Base-by-base conservation (phyloP, 2,888 invertebrate genomes). In the Gerris lacustris region DNA sequence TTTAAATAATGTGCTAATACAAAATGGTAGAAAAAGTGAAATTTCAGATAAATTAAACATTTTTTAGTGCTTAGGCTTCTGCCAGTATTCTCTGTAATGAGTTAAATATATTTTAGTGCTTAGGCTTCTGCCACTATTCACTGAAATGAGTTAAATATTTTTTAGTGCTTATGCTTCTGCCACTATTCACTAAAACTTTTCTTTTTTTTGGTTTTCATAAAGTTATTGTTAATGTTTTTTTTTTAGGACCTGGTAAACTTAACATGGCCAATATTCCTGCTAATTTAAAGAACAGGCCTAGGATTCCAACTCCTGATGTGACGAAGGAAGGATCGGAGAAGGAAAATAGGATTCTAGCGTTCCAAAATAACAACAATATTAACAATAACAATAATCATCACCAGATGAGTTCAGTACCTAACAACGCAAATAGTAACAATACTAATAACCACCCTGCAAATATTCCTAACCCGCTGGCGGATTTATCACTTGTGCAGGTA, bases 291-390 rank as follows among this genome's bases (percentile, higher is more conserved):
- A 89, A 89, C 78, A 85, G 93, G 70, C 93, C 93, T n/a, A 85
- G 93, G 69, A 92, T 94, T 76, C 93, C 93, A 63, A 93, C 93
- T 6, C 93, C 93, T 0, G 93, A 93, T 79, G 91, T 91, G 6
- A 88, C 90, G 47, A 92, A 91, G 80, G 92, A 92, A 80, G 86
- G 87, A 43, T 83, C 86, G 72, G 89, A 90, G 76, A 85, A 88
- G 70, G 90, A 90, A 77, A 86, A 86, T 78, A 84, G 87, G 70
- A 80, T 89, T 66, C 84, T 86, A 73, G 78, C 77, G 73, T 82
- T 78, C 70, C 80, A 78, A 70, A 79, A 78, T 15, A 81, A 81
- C 74, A 79, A 81, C 6, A 81, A 81, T 6, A 82, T 79, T 74
- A 80, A 80, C 72, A 81, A 76, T 45, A 75, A 45, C 71, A 76